Conservation (phyloP, 2,888 invertebrate species). For the Cosmopolites sordidus region DNA sequence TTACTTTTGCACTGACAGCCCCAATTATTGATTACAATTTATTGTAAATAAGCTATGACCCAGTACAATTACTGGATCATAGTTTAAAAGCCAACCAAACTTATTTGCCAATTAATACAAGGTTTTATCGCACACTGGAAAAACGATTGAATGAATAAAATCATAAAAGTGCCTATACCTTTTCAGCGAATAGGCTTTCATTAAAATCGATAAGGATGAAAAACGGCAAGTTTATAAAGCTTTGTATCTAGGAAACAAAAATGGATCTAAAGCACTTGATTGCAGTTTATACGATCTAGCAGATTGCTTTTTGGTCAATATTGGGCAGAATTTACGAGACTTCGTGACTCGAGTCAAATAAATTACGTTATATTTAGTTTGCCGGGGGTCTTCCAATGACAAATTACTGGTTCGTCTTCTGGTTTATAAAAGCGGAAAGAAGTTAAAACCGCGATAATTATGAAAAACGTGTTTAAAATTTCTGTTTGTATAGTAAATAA, state of each 20-base stretch:
- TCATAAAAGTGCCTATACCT: too few species aligned
- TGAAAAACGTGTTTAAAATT: background rate
- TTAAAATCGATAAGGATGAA: background rate
- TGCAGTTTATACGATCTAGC: slow-evolving; percentile 41
- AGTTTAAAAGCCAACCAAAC: too few species aligned
- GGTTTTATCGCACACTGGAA: too few species aligned
- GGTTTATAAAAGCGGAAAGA: slow-evolving; percentile 6
- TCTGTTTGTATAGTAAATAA: background rate
- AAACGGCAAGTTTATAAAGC: background rate
- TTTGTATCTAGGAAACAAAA: slow-evolving; percentile 32
- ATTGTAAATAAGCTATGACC: too few species aligned
- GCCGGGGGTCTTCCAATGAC: slow-evolving; percentile 17
- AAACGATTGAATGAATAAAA: background rate
- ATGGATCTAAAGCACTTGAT: slow-evolving; percentile 43
- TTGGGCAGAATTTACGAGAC: slow-evolving; percentile 27
- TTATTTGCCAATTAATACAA: too few species aligned
- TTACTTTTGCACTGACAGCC: too few species aligned
- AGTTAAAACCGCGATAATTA: background rate
- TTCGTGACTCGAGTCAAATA: slow-evolving; percentile 25
- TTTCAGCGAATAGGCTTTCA: background rate
- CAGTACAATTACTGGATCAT: too few species aligned
- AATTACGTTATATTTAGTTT: slow-evolving; percentile 19
- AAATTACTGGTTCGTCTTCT: slow-evolving; percentile 19
- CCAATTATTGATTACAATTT: too few species aligned
- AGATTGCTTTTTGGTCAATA: slow-evolving; percentile 35